phyloP scores from a whole-genome alignment of 2,888 invertebrate genomes.

The Ennomos erosarius region DNA sequence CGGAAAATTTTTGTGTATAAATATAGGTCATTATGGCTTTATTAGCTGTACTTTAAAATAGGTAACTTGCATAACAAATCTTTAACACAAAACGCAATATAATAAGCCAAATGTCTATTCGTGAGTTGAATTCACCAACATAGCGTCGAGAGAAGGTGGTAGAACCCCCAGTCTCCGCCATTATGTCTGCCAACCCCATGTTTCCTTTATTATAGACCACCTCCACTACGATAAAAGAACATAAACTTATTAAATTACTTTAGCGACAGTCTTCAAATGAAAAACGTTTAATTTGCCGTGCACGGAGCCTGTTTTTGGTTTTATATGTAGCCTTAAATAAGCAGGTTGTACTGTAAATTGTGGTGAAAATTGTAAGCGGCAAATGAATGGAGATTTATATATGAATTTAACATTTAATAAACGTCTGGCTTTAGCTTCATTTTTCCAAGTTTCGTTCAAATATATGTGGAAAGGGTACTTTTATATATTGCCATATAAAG shows the following conservation, averaged over 20 bases:
- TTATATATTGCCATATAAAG: conserved; percentile 9
- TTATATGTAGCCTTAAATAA: conserved; percentile 29
- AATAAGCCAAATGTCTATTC: background rate
- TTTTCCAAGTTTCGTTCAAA: conserved; percentile 6
- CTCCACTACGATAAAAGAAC: conserved; percentile 38
- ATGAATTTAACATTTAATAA: conserved; percentile 22
- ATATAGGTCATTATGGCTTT: too few species aligned
- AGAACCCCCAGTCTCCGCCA: conserved; percentile 34
- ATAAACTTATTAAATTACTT: conserved; percentile 42
- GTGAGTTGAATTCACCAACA: background rate
- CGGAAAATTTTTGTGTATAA: too few species aligned
- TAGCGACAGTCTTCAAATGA: conserved; percentile 41
- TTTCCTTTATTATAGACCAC: conserved; percentile 43
- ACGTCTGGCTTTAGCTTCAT: conserved; percentile 4
- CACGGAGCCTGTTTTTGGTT: conserved; percentile 28
- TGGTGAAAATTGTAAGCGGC: conserved; percentile 25
- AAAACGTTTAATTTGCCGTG: conserved; percentile 35
- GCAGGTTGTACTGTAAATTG: conserved; percentile 34
- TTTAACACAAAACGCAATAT: background rate
- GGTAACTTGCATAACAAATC: background rate
- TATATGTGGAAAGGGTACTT: conserved; percentile 9
- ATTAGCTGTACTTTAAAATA: too few species aligned
- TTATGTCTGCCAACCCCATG: conserved; percentile 44
- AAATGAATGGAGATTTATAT: conserved; percentile 20
- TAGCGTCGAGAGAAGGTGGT: background rate